Base-by-base conservation (phyloP, 2,888 invertebrate species). In the Drosophila sordidula region DNA sequence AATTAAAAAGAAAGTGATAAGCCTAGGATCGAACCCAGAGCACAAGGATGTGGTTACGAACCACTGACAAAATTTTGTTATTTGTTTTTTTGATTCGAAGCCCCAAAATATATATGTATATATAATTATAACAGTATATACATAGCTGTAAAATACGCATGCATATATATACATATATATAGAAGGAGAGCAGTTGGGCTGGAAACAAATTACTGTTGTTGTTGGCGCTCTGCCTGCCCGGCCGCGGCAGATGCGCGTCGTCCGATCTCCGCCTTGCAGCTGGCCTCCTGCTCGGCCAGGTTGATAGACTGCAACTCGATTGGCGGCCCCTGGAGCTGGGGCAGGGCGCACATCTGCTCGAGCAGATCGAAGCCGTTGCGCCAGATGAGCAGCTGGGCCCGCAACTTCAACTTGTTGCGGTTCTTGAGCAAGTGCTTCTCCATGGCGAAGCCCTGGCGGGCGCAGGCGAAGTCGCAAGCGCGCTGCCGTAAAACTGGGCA, bases 401-500 rank as follows among this genome's bases (percentile, higher is more conserved):
- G 86, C 50, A 86, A 52, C 58, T 80, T 70, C 44, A 89, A 83
- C 39, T 90, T 90, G 34, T 85, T 75, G 32, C 90, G 88, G 55
- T 91, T 90, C 49, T 89, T 88, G 4, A 83, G 71, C 26, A 91
- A 66, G 57, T 90, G 87, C 51, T 90, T 90, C 25, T 91, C 90
- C 91, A 92, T 89, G 25, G 90, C 89, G 58, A 89, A 95, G 29
- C 93, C 94, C 45, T 92, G 90, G 52, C 96, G 92, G 4, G 95
- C 95, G 90, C 95, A 96, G 1, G 95, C 95, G 66, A 95, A 90
- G 91, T 96, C 96, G 12, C 92, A 91, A 34, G 93, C 89, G 0
- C 92, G 92, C 32, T 96, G 92, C 62, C 93, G 93, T 70, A 96
- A 91, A 61, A 95, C 93, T 0, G 97, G 96, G 87, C 97, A 97